phyloP scores from a whole-genome alignment of 2,797 vertebrate genomes.

The Sardinella longiceps region DNA sequence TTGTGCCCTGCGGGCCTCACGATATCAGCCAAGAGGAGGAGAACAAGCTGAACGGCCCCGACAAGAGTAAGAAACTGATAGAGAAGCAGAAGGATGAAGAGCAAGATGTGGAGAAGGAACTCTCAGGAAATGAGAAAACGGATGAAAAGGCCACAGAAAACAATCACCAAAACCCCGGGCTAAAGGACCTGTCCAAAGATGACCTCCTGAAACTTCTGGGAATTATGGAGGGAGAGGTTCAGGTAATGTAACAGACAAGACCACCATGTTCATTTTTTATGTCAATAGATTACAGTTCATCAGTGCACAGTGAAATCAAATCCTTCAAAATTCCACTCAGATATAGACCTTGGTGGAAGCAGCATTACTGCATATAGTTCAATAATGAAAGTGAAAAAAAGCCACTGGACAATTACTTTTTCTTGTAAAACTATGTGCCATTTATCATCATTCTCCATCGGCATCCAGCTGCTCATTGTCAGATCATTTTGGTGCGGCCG shows the following conservation, averaged over 20 bases:
- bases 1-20: conserved; percentile 76
- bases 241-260: conserved; percentile 74
- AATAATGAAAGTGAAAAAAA: neutral
- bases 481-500: neutral
- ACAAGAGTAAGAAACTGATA: conserved; percentile 85
- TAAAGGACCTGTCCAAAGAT: conserved; percentile 87
- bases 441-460: neutral
- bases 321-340: neutral
- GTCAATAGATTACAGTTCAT: neutral
- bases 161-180: conserved; percentile 69
- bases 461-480: neutral
- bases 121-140: conserved; percentile 81
- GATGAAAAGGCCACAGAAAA: conserved; percentile 73
- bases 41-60: conserved; percentile 74
- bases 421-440: neutral
- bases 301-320: neutral
- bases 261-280: neutral
- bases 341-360: neutral
- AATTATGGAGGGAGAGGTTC: conserved; percentile 97
- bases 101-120: conserved; percentile 71
- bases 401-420: neutral
- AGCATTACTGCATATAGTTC: neutral
- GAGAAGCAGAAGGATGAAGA: conserved; percentile 74
- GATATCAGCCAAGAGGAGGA: conserved; percentile 79
- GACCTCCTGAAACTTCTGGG: conserved; percentile 91